Conservation (phyloP, 2,797 vertebrate species). For the Pteropus rufus region DNA sequence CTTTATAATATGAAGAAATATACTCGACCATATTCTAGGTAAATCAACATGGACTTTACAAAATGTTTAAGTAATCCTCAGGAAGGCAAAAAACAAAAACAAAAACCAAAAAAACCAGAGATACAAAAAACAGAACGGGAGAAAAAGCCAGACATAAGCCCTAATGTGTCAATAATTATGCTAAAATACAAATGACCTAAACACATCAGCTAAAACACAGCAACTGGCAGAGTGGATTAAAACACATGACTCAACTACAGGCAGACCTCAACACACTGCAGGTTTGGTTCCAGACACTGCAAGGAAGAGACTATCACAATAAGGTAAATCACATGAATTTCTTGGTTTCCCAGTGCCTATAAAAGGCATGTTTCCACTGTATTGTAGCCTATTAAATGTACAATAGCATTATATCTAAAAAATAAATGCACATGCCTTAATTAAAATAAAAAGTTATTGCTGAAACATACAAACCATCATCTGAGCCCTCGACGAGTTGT, state of each 20-base stretch:
- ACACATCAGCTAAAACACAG: not conserved
- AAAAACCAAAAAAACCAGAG: not conserved
- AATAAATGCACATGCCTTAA: not conserved
- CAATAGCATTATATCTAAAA: not conserved
- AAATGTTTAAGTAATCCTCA: not conserved
- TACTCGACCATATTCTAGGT: not conserved
- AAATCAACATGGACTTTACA: not conserved
- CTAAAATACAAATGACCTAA: not conserved
- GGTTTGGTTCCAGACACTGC: not conserved
- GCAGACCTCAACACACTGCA: not conserved
- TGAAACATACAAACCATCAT: not conserved
- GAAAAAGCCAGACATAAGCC: not conserved
- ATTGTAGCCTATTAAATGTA: not conserved
- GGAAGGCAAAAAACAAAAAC: not conserved
- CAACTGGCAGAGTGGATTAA: not conserved
- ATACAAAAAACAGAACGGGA: not conserved
- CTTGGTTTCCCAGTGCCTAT: not conserved
- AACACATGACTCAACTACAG: not conserved
- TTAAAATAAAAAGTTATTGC: not conserved
- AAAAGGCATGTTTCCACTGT: not conserved
- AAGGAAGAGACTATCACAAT: not conserved
- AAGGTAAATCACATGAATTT: not conserved
- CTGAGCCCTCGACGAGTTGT: not conserved
- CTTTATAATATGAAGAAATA: not conserved
- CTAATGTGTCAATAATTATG: not conserved